These are phyloP conservation scores for Sebastes iracundus DNA, from an alignment of 2,797 vertebrate genomes.

Conservation along the genomic window DNA sequence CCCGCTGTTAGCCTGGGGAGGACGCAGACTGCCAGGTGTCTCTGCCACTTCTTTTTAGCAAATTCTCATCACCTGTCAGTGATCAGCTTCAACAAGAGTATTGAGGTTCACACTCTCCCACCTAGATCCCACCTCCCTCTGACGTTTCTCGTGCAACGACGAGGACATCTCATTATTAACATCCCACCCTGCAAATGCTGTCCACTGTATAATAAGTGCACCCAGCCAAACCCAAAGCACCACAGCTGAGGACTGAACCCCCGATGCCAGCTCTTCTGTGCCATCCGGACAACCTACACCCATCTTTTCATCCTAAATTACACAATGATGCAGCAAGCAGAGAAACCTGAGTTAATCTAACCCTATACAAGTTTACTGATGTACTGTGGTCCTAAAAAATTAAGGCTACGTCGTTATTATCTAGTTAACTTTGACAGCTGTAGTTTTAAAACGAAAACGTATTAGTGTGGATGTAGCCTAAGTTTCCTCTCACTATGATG, in stretches of 20 bases:
- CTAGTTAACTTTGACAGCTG: too few species aligned
- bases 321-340: background rate
- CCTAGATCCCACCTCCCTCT: background rate
- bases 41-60: conserved; percentile 6
- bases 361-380: background rate
- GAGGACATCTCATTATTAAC: background rate
- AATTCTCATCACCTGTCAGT: conserved; percentile 20
- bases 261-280: background rate
- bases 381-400: background rate
- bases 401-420: too few species aligned
- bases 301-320: background rate
- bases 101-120: conserved; percentile 1
- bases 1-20: background rate
- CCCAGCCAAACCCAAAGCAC: background rate
- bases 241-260: background rate
- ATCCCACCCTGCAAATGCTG: background rate
- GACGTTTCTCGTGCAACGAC: background rate
- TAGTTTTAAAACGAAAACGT: too few species aligned
- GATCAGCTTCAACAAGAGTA: conserved; percentile 16
- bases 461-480: too few species aligned
- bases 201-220: background rate
- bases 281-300: background rate
- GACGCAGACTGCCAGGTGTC: conserved; percentile 18
- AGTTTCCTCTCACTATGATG: background rate
- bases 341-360: background rate